A percentile compares a stretch with the other conserved stretches of the same genome.
phyloP scores from a whole-genome alignment of 2,113 vertebrate species.

The Peromyscus maniculatus region DNA sequence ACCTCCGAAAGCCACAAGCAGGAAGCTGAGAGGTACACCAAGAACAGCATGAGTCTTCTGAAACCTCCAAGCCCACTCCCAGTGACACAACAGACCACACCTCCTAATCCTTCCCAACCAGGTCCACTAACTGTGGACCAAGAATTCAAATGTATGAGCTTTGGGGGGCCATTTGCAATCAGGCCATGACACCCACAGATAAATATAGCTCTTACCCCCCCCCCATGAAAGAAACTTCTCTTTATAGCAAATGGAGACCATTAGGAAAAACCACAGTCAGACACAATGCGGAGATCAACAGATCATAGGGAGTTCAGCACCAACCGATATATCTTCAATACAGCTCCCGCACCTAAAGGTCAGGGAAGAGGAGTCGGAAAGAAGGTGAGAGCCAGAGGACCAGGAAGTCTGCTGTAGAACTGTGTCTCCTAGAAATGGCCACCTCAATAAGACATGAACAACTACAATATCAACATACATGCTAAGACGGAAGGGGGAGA shows the following conservation, averaged over 20 bases:
- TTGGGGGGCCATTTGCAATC: background rate
- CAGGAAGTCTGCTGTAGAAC: background rate
- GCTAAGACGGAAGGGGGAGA: background rate
- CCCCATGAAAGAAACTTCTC: background rate
- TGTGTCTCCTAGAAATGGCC: background rate
- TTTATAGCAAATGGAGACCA: background rate
- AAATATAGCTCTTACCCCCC: background rate
- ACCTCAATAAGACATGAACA: background rate
- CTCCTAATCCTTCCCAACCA: background rate
- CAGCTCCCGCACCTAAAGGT: background rate
- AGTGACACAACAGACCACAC: background rate
- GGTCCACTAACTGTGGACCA: background rate
- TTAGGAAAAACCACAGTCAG: background rate
- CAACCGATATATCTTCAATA: background rate
- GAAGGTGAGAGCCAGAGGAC: background rate
- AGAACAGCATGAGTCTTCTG: background rate
- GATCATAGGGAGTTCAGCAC: background rate
- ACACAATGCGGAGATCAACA: background rate
- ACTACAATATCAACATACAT: background rate
- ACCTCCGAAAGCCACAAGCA: background rate
- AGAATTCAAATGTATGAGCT: background rate
- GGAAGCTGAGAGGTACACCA: background rate
- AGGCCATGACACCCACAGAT: background rate
- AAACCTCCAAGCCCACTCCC: background rate
- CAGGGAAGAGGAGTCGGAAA: background rate